phyloP scores from a whole-genome alignment of 92 coral and sea anemone genomes.

The Ricordea florida region DNA sequence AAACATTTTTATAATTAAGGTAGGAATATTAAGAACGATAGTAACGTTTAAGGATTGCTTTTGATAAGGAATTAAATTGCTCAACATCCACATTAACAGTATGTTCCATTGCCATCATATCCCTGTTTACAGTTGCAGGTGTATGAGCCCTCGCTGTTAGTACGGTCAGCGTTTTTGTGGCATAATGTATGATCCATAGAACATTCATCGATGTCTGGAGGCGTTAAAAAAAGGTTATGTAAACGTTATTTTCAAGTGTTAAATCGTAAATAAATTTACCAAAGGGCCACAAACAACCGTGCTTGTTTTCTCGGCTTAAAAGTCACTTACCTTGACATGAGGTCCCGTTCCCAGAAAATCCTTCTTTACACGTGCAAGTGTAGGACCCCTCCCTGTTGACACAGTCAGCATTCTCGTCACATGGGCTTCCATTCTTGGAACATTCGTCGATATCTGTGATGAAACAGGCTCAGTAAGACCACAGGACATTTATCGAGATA shows the following conservation, averaged over 20 bases:
- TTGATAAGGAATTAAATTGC: too few relatives aligned
- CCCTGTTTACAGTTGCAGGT: slow-evolving; percentile 59
- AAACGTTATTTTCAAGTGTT: too few relatives aligned
- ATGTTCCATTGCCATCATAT: slow-evolving; percentile 19
- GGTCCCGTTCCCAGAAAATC: slow-evolving; percentile 48
- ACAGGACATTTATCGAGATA: too few relatives aligned
- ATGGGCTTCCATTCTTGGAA: background rate
- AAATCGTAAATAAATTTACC: too few relatives aligned
- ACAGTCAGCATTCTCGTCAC: slow-evolving; percentile 14
- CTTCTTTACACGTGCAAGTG: slow-evolving; percentile 40
- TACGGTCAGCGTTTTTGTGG: slow-evolving; percentile 50
- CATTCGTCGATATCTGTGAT: slow-evolving; percentile 38
- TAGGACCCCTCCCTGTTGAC: slow-evolving; percentile 16
- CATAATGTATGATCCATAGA: slow-evolving; percentile 14
- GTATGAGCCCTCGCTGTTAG: slow-evolving; percentile 70
- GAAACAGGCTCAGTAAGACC: background rate
- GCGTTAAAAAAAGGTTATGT: background rate
- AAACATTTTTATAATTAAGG: background rate
- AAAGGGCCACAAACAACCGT: too few relatives aligned
- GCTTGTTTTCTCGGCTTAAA: too few relatives aligned
- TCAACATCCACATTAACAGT: background rate
- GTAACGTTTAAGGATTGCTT: too few relatives aligned
- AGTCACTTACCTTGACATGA: slow-evolving; percentile 25
- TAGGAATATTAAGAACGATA: background rate
- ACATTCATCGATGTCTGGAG: slow-evolving; percentile 50